Evolutionary conservation across 1,140 invertebrate genomes (phyloP).

Genomic region (Physella acuta): DNA sequence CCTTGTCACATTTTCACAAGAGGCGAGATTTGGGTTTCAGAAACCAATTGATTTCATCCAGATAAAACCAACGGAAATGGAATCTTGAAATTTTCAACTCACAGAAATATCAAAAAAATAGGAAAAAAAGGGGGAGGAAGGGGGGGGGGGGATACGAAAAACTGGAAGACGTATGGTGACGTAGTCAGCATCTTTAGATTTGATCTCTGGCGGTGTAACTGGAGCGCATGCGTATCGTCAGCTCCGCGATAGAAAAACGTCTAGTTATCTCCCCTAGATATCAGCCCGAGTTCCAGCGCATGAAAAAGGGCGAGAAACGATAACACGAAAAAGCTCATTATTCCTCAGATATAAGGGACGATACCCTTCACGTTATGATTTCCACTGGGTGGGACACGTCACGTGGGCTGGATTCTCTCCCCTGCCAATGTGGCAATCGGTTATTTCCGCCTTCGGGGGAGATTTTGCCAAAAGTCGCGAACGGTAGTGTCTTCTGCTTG

Average conservation of each 20-base stretch:
- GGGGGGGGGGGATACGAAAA: too few relatives aligned
- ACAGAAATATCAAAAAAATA: conserved; percentile 18
- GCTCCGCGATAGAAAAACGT: conserved; percentile 19
- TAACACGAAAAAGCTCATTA: conserved; percentile 17
- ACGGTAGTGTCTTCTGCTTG: too few relatives aligned
- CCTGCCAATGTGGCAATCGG: too few relatives aligned
- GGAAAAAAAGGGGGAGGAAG: too few relatives aligned
- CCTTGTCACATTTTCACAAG: conserved; percentile 18
- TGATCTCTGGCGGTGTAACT: conserved; percentile 16
- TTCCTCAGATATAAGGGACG: conserved; percentile 15
- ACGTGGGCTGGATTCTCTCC: conserved; percentile 4
- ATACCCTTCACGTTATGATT: conserved; percentile 12
- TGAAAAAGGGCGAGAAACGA: conserved; percentile 10
- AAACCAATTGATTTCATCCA: conserved; percentile 22
- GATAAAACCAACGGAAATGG: conserved; percentile 24
- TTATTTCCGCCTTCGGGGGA: too few relatives aligned
- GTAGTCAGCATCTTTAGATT: conserved; percentile 16
- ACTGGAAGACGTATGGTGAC: conserved; percentile 22
- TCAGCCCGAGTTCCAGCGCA: conserved; percentile 15
- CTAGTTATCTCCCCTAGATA: conserved; percentile 10
- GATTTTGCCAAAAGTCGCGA: too few relatives aligned
- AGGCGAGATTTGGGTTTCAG: conserved; percentile 22
- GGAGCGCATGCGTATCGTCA: conserved; percentile 12
- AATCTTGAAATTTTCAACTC: conserved; percentile 23
- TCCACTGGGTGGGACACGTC: conserved; percentile 10